Conservation (phyloP, 2,113 vertebrate genomes). For the Tringa solitaria region DNA sequence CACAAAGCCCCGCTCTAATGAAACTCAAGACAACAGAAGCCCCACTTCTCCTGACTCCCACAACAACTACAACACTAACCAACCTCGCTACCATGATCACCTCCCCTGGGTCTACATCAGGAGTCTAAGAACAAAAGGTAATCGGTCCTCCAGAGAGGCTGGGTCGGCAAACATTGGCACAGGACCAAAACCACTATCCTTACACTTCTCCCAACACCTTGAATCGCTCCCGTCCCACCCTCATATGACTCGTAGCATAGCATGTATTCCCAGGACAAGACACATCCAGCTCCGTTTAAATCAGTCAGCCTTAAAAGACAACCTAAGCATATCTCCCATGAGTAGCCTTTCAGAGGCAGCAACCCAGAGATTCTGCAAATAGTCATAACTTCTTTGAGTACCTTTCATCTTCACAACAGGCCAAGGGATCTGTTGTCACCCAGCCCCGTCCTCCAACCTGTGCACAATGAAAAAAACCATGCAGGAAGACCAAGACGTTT, state of each 20-base stretch:
- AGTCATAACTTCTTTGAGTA: neutral
- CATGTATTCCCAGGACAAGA: neutral
- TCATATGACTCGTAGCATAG: neutral
- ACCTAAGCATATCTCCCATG: neutral
- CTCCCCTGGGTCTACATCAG: too few relatives aligned
- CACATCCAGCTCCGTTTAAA: neutral
- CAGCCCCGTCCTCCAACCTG: neutral
- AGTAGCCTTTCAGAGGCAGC: neutral
- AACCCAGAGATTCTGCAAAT: neutral
- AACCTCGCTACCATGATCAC: too few relatives aligned
- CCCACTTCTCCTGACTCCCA: neutral
- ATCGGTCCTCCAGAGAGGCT: too few relatives aligned
- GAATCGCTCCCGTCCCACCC: neutral
- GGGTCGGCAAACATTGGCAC: too few relatives aligned
- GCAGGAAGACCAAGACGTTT: neutral
- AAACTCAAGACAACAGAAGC: too few relatives aligned
- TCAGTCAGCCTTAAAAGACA: too few relatives aligned
- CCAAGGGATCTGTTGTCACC: neutral
- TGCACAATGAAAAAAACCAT: neutral
- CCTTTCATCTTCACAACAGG: neutral
- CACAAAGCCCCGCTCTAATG: rapidly evolving
- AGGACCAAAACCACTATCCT: neutral
- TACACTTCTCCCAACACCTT: too few relatives aligned
- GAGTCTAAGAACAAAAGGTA: too few relatives aligned
- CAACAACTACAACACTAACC: neutral